Conservation (phyloP, 2,113 vertebrate species). For the Perognathus longimembris region DNA sequence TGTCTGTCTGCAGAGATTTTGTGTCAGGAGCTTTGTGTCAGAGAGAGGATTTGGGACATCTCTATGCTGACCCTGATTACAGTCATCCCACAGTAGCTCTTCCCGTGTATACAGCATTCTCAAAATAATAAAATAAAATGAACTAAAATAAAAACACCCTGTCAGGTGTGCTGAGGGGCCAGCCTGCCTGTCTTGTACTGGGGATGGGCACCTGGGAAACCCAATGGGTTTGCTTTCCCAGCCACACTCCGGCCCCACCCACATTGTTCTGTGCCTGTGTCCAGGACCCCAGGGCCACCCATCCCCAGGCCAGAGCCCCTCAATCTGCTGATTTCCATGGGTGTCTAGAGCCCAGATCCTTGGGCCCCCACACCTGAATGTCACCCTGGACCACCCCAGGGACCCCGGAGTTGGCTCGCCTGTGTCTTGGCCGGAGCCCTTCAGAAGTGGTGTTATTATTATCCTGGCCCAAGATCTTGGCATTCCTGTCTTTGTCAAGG, state of each 20-base stretch:
- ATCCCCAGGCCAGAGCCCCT: not conserved
- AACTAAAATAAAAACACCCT: not conserved
- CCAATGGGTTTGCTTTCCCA: not conserved
- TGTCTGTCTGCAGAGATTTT: not conserved
- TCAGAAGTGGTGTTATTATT: not conserved
- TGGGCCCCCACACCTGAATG: not conserved
- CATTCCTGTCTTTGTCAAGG: not conserved
- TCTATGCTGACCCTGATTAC: not conserved
- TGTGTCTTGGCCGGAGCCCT: not conserved
- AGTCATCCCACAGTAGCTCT: not conserved
- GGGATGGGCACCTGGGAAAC: not conserved
- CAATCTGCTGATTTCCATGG: not conserved
- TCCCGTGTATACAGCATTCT: not conserved
- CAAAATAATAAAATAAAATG: not conserved
- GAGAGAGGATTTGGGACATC: not conserved
- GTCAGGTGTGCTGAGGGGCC: accelerated
- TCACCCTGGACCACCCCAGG: not conserved
- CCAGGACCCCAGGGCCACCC: not conserved
- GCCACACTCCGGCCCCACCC: not conserved
- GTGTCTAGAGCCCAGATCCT: not conserved
- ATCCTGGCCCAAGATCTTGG: not conserved
- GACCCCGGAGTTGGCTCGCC: not conserved
- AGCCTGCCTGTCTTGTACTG: not conserved
- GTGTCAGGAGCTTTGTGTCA: not conserved
- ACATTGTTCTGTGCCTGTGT: not conserved